Base-by-base conservation (phyloP, 1,140 invertebrate genomes). In the Drosophila ficusphila region DNA sequence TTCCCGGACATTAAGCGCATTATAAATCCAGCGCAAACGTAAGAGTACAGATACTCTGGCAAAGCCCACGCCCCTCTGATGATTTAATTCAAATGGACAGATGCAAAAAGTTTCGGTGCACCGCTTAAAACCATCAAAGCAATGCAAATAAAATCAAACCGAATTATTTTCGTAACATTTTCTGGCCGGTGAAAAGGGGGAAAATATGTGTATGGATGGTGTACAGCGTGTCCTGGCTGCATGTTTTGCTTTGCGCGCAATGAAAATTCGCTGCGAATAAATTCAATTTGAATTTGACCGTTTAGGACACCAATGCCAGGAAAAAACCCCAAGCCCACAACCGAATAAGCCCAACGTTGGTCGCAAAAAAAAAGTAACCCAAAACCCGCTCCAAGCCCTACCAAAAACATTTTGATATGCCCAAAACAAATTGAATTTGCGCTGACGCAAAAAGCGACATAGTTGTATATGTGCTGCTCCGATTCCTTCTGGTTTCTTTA, bases 131-230 rank as follows among this genome's bases (percentile, higher is more conserved):
- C 73, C 72, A 52, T 88, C 82, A 86, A 86, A 86, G 81, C 81
- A 81, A 77, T 88, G 68, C 81, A 88, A 86, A 88, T 88, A 81
- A 81, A 88, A 86, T 81, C 82, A 81, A 88, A 86, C 76, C 81
- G 72, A 88, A 86, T 88, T 86, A 86, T 86, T 76, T 76, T 73
- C 62, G 48, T 54, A 44, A 38, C 65, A 64, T 51, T 72, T 46
- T 36, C 29, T 34, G 54, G 9, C 34, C 12, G 52, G 57, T 58
- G 52, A 67, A 62, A 71, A 71, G 47, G 41, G 48, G 27, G 51
- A 41, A n/a, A 29, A 31, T 47, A 46, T 58, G n/a, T 52, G 12
- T 48, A 41, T 49, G 36, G 4, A 41, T 31, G 31, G 25, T 75
- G 70, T 38, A 18, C 27, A 25, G 8, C 51, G 42, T 65, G 33